Base-by-base conservation (phyloP, 2,113 vertebrate genomes). In the Promerops cafer region DNA sequence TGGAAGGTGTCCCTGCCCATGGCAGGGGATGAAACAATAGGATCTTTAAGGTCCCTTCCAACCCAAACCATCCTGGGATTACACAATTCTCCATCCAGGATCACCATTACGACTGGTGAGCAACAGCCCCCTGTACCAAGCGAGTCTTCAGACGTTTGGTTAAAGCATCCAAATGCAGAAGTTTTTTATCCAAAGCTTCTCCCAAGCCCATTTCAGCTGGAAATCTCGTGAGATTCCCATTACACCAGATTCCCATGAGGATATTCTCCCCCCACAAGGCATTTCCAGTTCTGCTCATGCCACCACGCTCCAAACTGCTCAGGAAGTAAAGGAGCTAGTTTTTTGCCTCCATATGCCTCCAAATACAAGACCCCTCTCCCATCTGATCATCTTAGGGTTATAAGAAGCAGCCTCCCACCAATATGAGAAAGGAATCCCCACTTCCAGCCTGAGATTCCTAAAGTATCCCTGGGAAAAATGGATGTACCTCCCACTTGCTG, bases 401-500 rank as follows among this genome's bases (percentile, higher is more conserved):
- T 33, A 33, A 60, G 53, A 60, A 60, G 5, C 53, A 37, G 14
- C 26, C 17, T 52, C 17, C 11, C 11, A 52, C 66, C n/a, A 61
- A 20, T 24, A n/a, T 2, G 7, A 64, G 69, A 53, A 42, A 44
- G 24, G 17, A 28, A 60, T 40, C 2, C 0, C 8, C 18, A 7
- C 59, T 66, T 83, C 39, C 93, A 68, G 24, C 31, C 39, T 1
- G 0, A 54, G 30, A 56, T 54, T 15, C 50, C 57, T 44, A 28
- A 47, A 2, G 0, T 0, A 23, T 23, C 28, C 52, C 40, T 83
- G 24, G 5, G 3, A 61, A 65, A 93, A 57, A 52, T 6, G 5
- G 47, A 35, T 2, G 1, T 11, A 23, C n/a, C 54, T 64, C 42
- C 68, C 3, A 0, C 27, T 42, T 4, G 4, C n/a, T 0, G 0